phyloP scores from a whole-genome alignment of 2,888 invertebrate species.

The Eulithis testata region DNA sequence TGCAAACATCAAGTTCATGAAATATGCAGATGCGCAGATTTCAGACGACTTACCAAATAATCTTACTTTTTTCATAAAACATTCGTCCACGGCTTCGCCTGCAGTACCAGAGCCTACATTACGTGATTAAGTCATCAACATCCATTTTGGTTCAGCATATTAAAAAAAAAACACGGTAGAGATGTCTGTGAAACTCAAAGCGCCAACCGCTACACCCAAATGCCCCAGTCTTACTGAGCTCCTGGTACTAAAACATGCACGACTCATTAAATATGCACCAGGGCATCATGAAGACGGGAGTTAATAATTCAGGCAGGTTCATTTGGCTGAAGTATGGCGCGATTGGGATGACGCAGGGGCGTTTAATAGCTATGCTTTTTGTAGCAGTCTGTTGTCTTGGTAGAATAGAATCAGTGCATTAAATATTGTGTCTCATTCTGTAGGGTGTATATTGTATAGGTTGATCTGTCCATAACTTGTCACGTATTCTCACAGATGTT shows the following conservation, averaged over 20 bases:
- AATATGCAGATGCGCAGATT: constrained; percentile 36
- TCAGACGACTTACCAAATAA: constrained; percentile 14
- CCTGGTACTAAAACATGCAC: constrained; percentile 44
- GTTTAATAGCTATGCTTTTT: constrained; percentile 10
- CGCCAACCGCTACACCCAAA: constrained; percentile 1
- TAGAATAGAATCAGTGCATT: neutral
- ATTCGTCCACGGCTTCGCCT: too few relatives aligned
- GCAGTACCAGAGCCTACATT: too few relatives aligned
- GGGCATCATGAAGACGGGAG: constrained; percentile 56
- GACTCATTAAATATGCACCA: constrained; percentile 60
- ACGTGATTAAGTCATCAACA: too few relatives aligned
- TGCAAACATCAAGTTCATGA: constrained; percentile 35
- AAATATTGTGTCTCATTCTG: neutral
- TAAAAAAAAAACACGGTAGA: too few relatives aligned
- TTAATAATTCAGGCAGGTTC: constrained; percentile 57
- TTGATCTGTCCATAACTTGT: constrained; percentile 11
- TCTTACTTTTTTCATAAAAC: constrained; percentile 16
- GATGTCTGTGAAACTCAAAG: constrained; percentile 1
- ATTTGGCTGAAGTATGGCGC: constrained; percentile 42
- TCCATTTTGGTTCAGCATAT: too few relatives aligned
- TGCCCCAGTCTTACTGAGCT: constrained; percentile 7
- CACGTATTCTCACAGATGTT: constrained; percentile 7
- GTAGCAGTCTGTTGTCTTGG: neutral
- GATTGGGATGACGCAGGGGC: constrained; percentile 30
- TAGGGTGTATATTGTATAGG: too few relatives aligned